Evolutionary conservation across 2,888 invertebrate species (phyloP).

Genomic region (Aphodius granarius): DNA sequence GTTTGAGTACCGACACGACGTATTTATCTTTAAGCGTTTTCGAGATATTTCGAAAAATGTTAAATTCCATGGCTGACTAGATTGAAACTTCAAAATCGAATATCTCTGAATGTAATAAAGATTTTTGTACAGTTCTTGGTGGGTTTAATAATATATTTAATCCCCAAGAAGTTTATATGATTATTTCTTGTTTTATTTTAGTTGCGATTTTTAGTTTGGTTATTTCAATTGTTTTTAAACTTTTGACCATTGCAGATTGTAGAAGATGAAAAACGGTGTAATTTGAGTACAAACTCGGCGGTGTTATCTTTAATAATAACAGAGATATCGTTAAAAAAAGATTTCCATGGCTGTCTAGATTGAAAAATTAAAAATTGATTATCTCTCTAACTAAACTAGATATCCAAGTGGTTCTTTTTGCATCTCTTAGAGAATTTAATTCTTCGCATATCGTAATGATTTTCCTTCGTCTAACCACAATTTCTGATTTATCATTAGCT

Average conservation of each 20-base stretch:
- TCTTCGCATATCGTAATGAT: neutral
- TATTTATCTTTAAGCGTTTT: neutral
- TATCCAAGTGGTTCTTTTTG: constrained; percentile 1
- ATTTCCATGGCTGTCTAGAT: neutral
- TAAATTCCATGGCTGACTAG: neutral
- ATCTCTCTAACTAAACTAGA: neutral
- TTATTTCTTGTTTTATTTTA: neutral
- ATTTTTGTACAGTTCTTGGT: neutral
- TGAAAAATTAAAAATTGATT: neutral
- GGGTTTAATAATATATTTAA: neutral
- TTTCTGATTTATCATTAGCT: neutral
- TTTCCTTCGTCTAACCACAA: neutral
- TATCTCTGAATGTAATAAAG: neutral
- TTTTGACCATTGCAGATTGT: neutral
- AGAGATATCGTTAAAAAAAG: neutral
- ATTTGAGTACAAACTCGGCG: neutral
- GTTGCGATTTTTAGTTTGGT: neutral
- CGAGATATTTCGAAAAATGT: neutral
- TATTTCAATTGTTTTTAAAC: neutral
- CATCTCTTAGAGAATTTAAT: neutral
- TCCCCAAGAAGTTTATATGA: neutral
- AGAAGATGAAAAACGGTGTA: neutral
- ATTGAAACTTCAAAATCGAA: neutral
- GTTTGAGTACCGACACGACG: neutral
- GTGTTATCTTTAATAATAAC: neutral